phyloP scores from a whole-genome alignment of 2,113 vertebrate genomes.

The Datnioides undecimradiatus region DNA sequence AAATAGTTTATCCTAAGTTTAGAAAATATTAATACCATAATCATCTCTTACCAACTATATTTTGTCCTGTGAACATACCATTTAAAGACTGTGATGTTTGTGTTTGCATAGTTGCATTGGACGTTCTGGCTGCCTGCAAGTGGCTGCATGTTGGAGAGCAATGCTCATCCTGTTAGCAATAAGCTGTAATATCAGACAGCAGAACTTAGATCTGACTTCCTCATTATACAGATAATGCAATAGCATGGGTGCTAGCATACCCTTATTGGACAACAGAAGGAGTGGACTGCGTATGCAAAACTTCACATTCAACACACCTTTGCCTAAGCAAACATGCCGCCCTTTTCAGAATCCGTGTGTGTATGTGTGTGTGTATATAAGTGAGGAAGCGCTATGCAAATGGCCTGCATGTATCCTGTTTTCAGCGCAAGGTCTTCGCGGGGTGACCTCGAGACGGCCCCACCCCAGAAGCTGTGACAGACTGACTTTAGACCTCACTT shows the following conservation, averaged over 20 bases:
- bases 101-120: conserved; percentile 67
- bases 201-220: conserved; percentile 71
- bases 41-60: conserved; percentile 45
- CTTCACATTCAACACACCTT: conserved; percentile 70
- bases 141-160: conserved; percentile 66
- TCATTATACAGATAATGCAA: conserved; percentile 76
- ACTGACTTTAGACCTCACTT: conserved; percentile 53
- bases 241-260: conserved; percentile 75
- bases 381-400: conserved; percentile 78
- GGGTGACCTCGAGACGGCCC: conserved; percentile 30
- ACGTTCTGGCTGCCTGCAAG: conserved; percentile 59
- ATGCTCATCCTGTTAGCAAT: conserved; percentile 77
- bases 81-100: conserved; percentile 70
- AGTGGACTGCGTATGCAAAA: conserved; percentile 75
- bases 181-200: conserved; percentile 76
- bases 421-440: conserved; percentile 30
- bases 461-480: conserved; percentile 32
- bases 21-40: conserved; percentile 50
- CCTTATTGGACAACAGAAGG: conserved; percentile 58
- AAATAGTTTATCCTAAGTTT: conserved; percentile 61
- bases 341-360: conserved; percentile 22
- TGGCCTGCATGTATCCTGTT: conserved; percentile 57
- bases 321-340: conserved; percentile 76
- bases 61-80: conserved; percentile 63
- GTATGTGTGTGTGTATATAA: conserved; percentile 41